These are phyloP conservation scores for Atrichornis clamosus DNA, from an alignment of 2,113 vertebrate genomes.

Conservation along the genomic window DNA sequence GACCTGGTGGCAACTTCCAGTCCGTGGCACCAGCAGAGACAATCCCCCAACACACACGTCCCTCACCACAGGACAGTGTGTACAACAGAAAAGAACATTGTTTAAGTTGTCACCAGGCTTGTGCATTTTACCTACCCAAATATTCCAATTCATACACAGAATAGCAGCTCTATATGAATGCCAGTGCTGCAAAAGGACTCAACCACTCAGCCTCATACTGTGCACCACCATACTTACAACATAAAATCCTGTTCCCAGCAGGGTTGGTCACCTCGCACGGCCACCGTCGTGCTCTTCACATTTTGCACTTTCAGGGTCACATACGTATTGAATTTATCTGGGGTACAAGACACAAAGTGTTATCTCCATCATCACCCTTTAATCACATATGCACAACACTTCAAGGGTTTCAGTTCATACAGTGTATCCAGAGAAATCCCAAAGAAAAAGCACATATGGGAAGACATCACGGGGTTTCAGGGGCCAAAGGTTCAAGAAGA, in stretches of 20 bases:
- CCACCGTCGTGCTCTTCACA: slow-evolving; percentile 93
- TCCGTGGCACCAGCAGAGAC: rapidly evolving
- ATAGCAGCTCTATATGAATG: background rate
- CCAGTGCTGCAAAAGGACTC: background rate
- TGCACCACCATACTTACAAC: slow-evolving; percentile 84
- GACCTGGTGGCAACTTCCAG: background rate
- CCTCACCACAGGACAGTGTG: background rate
- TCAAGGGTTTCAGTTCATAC: background rate
- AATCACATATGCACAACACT: background rate
- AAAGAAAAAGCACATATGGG: background rate
- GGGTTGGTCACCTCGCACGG: slow-evolving; percentile 88
- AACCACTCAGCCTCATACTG: background rate
- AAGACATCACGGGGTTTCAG: background rate
- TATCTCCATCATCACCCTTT: background rate
- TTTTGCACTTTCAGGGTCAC: slow-evolving; percentile 96
- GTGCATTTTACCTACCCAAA: background rate
- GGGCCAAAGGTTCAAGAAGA: background rate
- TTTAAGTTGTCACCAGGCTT: background rate
- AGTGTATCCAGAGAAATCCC: background rate
- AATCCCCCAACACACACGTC: background rate
- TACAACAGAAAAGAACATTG: background rate
- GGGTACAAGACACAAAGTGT: background rate
- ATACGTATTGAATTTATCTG: slow-evolving; percentile 94
- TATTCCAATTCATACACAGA: background rate
- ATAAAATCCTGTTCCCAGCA: slow-evolving; percentile 98